Percentiles rank a stretch among this genome's conserved stretches.
Conservation (phyloP, 2,888 invertebrate species). For the Exephanes ischioxanthus region DNA sequence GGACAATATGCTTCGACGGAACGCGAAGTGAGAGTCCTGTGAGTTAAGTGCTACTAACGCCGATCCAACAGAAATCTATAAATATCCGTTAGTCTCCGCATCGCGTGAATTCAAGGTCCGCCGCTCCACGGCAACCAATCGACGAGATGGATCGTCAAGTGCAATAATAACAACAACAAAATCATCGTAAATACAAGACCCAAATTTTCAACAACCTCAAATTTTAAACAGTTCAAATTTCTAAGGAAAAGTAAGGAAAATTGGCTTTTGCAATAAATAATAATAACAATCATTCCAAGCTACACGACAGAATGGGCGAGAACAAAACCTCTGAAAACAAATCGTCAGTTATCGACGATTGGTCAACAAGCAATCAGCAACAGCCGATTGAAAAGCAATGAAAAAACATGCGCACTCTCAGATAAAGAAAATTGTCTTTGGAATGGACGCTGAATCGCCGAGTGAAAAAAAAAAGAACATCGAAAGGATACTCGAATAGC, state of each 20-base stretch:
- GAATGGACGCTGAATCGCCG: not conserved
- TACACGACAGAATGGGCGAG: too few relatives aligned
- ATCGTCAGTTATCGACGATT: too few relatives aligned
- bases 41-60: not conserved
- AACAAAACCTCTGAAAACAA: too few relatives aligned
- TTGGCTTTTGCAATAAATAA: not conserved
- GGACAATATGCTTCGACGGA: conserved; percentile 5
- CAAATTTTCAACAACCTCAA: not conserved
- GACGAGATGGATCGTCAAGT: not conserved
- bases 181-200: not conserved
- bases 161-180: not conserved
- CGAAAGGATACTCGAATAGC: not conserved
- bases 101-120: conserved; percentile 27
- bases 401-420: not conserved
- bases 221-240: not conserved
- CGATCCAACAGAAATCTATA: conserved; percentile 24
- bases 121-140: not conserved
- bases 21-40: not conserved
- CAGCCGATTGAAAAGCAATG: not conserved
- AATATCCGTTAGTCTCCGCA: conserved; percentile 5
- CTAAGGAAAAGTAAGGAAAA: not conserved
- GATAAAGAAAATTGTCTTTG: not conserved
- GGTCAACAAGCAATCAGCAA: not conserved
- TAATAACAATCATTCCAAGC: not conserved
- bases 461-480: not conserved